Evolutionary conservation across 2,797 vertebrate species (phyloP).

Genomic region (Chelidonichthys spinosus): DNA sequence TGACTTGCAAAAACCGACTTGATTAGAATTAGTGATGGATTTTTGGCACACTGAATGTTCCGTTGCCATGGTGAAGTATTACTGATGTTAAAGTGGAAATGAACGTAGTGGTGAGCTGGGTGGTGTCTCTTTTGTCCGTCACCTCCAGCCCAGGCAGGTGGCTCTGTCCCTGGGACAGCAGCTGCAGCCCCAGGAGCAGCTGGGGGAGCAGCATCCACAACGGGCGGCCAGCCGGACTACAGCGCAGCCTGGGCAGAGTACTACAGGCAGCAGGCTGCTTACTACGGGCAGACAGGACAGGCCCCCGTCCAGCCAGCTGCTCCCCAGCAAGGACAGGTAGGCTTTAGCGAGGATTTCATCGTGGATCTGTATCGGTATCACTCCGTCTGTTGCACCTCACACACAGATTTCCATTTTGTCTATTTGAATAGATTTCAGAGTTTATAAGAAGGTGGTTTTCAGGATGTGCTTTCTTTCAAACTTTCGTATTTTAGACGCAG

Average conservation of each 20-base stretch:
- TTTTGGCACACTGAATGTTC: not conserved
- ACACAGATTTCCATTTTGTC: not conserved
- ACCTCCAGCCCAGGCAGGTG: constrained; percentile 64
- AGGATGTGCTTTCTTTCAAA: constrained; percentile 9
- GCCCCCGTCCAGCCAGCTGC: constrained; percentile 67
- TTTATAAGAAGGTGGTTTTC: not conserved
- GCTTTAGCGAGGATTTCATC: not conserved
- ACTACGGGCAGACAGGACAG: constrained; percentile 77
- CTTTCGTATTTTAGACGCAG: constrained; percentile 58
- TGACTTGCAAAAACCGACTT: not conserved
- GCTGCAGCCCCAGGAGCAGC: constrained; percentile 55
- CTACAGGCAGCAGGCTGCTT: constrained; percentile 87
- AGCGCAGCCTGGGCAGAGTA: constrained; percentile 93
- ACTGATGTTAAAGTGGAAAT: not conserved
- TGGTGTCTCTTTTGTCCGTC: not conserved
- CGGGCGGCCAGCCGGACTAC: constrained; percentile 86
- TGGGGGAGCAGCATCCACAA: constrained; percentile 43
- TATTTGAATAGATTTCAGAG: not conserved
- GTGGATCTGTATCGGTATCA: constrained; percentile 1
- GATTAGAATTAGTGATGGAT: not conserved
- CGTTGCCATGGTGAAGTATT: not conserved
- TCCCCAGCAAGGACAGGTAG: constrained; percentile 77
- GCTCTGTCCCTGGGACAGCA: constrained; percentile 59
- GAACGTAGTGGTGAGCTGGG: not conserved
- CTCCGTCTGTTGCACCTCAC: not conserved